phyloP scores from a whole-genome alignment of 2,113 vertebrate genomes.

The Thinocorus orbignyianus region DNA sequence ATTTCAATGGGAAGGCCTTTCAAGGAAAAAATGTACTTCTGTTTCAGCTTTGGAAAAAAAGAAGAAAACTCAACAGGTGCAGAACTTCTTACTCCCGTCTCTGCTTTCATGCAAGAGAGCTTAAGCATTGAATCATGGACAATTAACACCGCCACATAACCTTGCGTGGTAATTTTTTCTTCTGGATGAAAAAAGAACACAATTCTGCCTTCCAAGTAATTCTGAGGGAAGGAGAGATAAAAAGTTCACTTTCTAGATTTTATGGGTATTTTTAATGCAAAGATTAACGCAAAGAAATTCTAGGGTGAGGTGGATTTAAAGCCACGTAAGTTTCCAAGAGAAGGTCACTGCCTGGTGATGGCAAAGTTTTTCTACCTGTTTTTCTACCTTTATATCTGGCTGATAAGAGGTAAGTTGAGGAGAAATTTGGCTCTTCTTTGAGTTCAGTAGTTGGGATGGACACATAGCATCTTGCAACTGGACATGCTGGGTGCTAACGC shows the following conservation, averaged over 20 bases:
- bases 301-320: neutral
- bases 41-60: neutral
- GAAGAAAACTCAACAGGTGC: neutral
- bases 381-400: neutral
- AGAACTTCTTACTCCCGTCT: neutral
- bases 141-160: neutral
- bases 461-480: neutral
- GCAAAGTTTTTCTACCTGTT: neutral
- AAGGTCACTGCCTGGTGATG: neutral
- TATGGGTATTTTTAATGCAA: neutral
- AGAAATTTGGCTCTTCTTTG: neutral
- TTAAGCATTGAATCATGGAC: neutral
- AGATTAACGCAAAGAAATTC: neutral
- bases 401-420: neutral
- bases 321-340: neutral
- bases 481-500: neutral
- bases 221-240: neutral
- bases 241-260: neutral
- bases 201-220: neutral
- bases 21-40: neutral
- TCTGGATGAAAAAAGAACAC: neutral
- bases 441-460: neutral
- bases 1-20: conserved; percentile 15
- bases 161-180: neutral
- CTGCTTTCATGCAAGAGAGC: neutral